These are phyloP conservation scores for Perodicticus potto DNA, from an alignment of 2,797 vertebrate genomes.

Conservation along the genomic window DNA sequence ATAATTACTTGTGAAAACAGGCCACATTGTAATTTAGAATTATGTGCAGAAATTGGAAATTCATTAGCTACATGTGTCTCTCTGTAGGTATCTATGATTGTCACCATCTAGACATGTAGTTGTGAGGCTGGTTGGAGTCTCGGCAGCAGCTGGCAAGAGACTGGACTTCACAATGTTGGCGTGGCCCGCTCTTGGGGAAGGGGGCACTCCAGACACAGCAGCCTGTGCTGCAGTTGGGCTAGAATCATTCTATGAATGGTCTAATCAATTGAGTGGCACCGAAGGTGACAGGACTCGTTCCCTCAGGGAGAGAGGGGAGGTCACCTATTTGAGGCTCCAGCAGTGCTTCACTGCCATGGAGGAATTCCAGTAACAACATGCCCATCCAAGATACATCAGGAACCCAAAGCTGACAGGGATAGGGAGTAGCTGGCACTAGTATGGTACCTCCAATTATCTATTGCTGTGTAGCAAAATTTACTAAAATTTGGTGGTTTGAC, in stretches of 20 bases:
- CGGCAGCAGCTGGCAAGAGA: background rate
- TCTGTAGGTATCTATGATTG: conserved; percentile 9
- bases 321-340: background rate
- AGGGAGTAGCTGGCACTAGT: background rate
- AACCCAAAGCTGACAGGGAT: background rate
- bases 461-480: background rate
- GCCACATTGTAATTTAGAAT: background rate
- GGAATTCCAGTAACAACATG: background rate
- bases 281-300: background rate
- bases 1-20: background rate
- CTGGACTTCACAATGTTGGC: background rate
- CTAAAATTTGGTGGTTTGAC: background rate
- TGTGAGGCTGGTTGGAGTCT: background rate
- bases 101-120: background rate
- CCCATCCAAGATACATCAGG: background rate
- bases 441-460: background rate
- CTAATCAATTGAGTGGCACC: background rate
- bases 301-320: background rate
- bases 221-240: background rate
- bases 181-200: background rate
- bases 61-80: background rate
- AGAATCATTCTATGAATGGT: background rate
- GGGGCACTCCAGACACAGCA: background rate
- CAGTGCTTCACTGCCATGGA: background rate
- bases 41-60: background rate